phyloP scores from a whole-genome alignment of 2,113 vertebrate species.

The Anhinga anhinga region DNA sequence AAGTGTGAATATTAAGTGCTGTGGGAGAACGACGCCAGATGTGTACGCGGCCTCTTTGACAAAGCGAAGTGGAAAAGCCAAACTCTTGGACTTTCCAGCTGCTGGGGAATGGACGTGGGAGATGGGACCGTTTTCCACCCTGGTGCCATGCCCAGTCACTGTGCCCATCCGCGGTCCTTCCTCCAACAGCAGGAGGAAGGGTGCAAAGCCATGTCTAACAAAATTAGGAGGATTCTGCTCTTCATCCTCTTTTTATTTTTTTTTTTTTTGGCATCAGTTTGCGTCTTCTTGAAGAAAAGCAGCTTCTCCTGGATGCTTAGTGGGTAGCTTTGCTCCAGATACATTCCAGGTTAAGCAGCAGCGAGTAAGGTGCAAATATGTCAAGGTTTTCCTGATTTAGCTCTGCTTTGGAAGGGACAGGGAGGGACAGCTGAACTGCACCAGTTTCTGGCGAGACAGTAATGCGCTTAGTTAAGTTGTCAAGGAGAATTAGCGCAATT shows the following conservation, averaged over 20 bases:
- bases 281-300: neutral
- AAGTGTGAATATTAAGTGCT: neutral
- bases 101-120: accelerated
- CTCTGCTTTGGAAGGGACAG: neutral
- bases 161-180: accelerated
- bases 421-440: neutral
- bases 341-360: neutral
- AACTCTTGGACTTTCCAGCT: neutral
- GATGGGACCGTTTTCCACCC: accelerated
- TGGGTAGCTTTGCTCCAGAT: neutral
- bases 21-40: accelerated
- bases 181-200: neutral
- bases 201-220: neutral
- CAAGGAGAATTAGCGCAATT: neutral
- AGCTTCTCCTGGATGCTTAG: neutral
- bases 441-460: neutral
- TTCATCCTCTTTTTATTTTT: too few species aligned
- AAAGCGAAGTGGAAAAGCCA: too few species aligned
- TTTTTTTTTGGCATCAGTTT: neutral
- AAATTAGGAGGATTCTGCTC: neutral
- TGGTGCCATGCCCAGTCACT: accelerated
- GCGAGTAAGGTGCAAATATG: neutral
- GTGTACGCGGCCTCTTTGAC: neutral
- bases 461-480: neutral
- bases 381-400: neutral